phyloP scores from a whole-genome alignment of 2,888 invertebrate genomes.

The Empis livida region DNA sequence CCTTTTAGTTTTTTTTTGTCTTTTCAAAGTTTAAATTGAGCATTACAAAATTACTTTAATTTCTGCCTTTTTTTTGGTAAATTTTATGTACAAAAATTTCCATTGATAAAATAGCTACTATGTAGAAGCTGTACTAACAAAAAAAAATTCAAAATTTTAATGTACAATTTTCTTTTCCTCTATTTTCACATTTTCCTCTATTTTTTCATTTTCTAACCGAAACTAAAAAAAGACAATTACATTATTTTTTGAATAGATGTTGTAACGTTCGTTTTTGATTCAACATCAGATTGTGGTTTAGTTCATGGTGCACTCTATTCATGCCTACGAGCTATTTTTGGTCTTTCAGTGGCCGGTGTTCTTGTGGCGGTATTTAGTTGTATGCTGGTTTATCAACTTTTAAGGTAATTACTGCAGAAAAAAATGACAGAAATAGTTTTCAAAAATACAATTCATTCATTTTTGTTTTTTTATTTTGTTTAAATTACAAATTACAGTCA shows the following conservation, averaged over 20 bases:
- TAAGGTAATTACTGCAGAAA: conserved; percentile 45
- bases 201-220: too few species aligned
- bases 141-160: too few species aligned
- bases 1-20: not conserved
- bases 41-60: too few species aligned
- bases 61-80: too few species aligned
- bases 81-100: too few species aligned
- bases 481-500: conserved; percentile 45
- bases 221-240: too few species aligned
- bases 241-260: conserved; percentile 35
- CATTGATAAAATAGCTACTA: too few species aligned
- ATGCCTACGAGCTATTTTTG: conserved; percentile 78
- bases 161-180: not conserved
- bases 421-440: too few species aligned
- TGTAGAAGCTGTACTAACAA: too few species aligned
- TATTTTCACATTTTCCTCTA: not conserved
- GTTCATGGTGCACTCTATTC: conserved; percentile 82
- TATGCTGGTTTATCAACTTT: conserved; percentile 80
- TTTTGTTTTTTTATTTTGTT: not conserved
- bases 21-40: not conserved
- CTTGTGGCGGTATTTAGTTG: conserved; percentile 84
- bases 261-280: conserved; percentile 70
- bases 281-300: conserved; percentile 78
- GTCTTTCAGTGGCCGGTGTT: conserved; percentile 81
- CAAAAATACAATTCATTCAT: too few species aligned